Evolutionary conservation across 37 sponge, comb jelly and placozoan species (phyloP).

Genomic region (Aplysina aerophoba): DNA sequence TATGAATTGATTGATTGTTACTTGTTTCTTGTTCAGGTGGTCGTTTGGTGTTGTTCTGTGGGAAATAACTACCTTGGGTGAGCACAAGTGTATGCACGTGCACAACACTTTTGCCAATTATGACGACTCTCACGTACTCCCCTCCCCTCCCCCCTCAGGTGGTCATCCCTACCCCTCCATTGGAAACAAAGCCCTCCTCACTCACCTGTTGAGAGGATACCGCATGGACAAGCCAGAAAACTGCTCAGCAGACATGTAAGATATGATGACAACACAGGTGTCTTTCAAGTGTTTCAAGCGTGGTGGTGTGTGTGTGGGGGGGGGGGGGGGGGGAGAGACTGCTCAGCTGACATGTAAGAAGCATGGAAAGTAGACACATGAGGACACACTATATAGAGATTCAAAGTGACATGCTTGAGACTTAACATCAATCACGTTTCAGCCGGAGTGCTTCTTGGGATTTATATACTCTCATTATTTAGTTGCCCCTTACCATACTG

Average conservation of each 20-base stretch:
- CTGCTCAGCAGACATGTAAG: slow-evolving; percentile 57
- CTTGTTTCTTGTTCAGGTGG: slow-evolving; percentile 46
- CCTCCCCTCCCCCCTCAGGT: slow-evolving; percentile 36
- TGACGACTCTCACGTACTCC: too few relatives aligned
- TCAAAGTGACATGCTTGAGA: too few relatives aligned
- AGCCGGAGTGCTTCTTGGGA: neutral
- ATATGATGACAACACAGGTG: too few relatives aligned
- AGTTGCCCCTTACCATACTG: neutral
- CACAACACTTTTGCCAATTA: too few relatives aligned
- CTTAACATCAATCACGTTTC: neutral
- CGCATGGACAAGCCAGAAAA: slow-evolving; percentile 39
- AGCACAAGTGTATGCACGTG: slow-evolving; percentile 5
- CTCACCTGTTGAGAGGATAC: slow-evolving; percentile 60
- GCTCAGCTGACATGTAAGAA: too few relatives aligned
- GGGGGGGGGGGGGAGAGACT: too few relatives aligned
- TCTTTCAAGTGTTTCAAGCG: too few relatives aligned
- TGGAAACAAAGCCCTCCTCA: slow-evolving; percentile 59
- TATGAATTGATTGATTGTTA: neutral
- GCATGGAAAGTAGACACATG: too few relatives aligned
- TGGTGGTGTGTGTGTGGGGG: too few relatives aligned
- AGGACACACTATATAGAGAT: too few relatives aligned
- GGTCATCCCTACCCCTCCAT: slow-evolving; percentile 75
- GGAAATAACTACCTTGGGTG: slow-evolving; percentile 80
- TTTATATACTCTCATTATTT: neutral
- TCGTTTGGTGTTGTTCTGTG: slow-evolving; percentile 76